Evolutionary conservation across 2,888 invertebrate species (phyloP).

Genomic region (Drosophila neotestacea): DNA sequence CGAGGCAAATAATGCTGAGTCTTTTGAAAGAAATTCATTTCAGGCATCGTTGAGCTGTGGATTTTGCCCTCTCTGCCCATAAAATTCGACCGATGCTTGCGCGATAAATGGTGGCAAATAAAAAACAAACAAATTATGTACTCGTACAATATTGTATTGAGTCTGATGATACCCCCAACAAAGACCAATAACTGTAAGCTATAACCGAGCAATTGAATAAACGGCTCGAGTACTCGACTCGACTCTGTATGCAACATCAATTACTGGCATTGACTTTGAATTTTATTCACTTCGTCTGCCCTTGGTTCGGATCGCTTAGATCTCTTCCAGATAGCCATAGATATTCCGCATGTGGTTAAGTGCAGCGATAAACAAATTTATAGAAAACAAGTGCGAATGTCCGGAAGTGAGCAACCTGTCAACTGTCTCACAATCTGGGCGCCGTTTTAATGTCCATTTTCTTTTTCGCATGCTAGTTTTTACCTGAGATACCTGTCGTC

Average conservation of each 20-base stretch:
- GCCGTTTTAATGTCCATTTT: conserved; percentile 31
- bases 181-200: conserved; percentile 52
- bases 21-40: conserved; percentile 69
- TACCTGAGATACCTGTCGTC: conserved; percentile 50
- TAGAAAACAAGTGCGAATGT: conserved; percentile 10
- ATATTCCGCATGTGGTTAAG: conserved; percentile 30
- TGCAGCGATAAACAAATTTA: conserved; percentile 43
- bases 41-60: conserved; percentile 65
- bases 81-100: conserved; percentile 62
- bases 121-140: conserved; percentile 45
- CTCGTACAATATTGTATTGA: conserved; percentile 34
- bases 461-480: conserved; percentile 18
- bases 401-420: conserved; percentile 44
- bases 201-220: conserved; percentile 55
- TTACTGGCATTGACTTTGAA: conserved; percentile 77
- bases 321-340: conserved; percentile 6
- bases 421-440: conserved; percentile 21
- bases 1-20: conserved; percentile 27
- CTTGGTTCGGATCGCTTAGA: conserved; percentile 20
- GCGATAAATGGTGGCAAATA: conserved; percentile 59
- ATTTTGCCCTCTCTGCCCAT: conserved; percentile 56
- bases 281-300: conserved; percentile 31
- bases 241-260: conserved; percentile 54
- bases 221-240: conserved; percentile 31
- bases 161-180: conserved; percentile 35